Evolutionary conservation across 2,113 vertebrate species (phyloP).

Genomic region (Nesoenas mayeri): DNA sequence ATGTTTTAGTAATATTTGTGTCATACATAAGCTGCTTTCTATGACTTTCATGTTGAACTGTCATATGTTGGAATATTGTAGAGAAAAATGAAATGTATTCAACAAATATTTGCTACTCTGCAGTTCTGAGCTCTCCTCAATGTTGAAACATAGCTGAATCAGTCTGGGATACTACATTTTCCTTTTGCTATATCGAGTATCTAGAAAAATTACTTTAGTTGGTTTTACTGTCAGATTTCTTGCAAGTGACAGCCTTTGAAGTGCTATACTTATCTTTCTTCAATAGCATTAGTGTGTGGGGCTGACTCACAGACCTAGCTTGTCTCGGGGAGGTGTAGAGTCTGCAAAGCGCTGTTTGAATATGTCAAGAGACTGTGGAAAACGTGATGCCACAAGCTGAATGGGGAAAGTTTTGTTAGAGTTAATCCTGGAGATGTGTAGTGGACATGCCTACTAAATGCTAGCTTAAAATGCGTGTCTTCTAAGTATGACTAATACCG

Average conservation of each 20-base stretch:
- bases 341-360: background rate
- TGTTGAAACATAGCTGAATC: background rate
- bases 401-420: background rate
- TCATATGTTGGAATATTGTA: background rate
- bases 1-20: background rate
- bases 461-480: background rate
- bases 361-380: background rate
- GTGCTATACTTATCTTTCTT: background rate
- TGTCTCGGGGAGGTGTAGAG: background rate
- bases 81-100: background rate
- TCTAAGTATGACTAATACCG: slow-evolving; percentile 41
- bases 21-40: background rate
- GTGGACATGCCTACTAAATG: background rate
- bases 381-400: background rate
- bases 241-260: background rate
- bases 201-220: background rate
- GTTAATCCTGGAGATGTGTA: background rate
- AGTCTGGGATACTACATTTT: background rate
- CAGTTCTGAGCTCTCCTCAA: background rate
- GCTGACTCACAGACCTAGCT: slow-evolving; percentile 13
- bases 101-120: background rate
- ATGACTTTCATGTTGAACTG: background rate
- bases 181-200: background rate
- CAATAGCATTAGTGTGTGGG: background rate
- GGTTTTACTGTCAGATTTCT: background rate